These are phyloP conservation scores for Popillia japonica DNA, from an alignment of 1,140 invertebrate genomes.

Conservation along the genomic window DNA sequence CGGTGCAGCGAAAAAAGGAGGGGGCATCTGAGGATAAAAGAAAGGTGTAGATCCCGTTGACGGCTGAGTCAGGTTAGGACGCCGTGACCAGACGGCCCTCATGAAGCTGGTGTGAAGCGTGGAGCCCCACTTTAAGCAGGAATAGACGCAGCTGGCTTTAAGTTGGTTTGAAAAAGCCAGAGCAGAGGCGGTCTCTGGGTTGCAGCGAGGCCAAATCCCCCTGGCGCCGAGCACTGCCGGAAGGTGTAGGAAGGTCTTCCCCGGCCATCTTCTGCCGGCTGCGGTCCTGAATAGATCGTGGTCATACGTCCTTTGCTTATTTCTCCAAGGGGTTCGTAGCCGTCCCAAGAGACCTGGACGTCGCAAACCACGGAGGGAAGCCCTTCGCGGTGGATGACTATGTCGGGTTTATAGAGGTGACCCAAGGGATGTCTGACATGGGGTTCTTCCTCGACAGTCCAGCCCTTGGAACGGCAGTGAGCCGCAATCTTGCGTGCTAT, in stretches of 20 bases:
- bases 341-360: conserved; percentile 40
- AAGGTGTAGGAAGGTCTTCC: conserved; percentile 25
- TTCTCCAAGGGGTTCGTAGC: background rate
- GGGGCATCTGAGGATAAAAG: too few species aligned
- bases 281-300: background rate
- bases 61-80: too few species aligned
- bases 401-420: background rate
- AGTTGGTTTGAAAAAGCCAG: conserved; percentile 6
- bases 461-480: conserved; percentile 21
- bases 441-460: conserved; percentile 41
- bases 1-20: too few species aligned
- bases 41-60: too few species aligned
- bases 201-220: conserved; percentile 44
- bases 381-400: too few species aligned
- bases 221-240: conserved; percentile 42
- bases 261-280: conserved; percentile 29
- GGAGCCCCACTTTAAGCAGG: conserved; percentile 22
- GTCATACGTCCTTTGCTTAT: background rate
- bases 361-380: too few species aligned
- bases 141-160: conserved; percentile 35
- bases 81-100: too few species aligned
- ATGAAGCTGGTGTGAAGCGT: too few species aligned
- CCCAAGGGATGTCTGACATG: background rate
- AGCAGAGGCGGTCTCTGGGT: conserved; percentile 5
- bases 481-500: conserved; percentile 21